A percentile compares a stretch with the other conserved stretches of the same genome.
These are phyloP conservation scores for Manis javanica DNA, from an alignment of 2,797 vertebrate species.

Conservation along the genomic window DNA sequence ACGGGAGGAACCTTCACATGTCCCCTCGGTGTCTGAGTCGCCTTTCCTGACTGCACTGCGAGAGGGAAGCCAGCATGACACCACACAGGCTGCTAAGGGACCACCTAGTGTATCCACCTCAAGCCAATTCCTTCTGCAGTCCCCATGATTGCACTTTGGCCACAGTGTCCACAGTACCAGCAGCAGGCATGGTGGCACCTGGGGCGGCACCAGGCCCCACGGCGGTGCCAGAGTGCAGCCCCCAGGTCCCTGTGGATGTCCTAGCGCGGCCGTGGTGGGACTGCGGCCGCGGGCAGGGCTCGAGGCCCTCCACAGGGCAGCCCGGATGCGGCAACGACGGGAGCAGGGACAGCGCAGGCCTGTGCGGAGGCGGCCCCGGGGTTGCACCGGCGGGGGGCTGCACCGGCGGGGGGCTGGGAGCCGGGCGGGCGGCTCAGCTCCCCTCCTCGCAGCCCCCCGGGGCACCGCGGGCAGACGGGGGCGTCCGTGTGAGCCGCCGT, in stretches of 20 bases:
- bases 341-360: no score
- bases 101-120: not conserved
- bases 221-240: not conserved
- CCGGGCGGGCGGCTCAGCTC: no score
- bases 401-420: no score
- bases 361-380: no score
- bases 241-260: not conserved
- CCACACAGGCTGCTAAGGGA: not conserved
- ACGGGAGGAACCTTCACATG: not conserved
- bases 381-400: no score
- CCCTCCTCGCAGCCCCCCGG: no score
- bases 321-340: fast-evolving
- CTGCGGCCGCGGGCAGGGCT: not conserved
- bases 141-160: not conserved
- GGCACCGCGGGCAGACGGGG: no score
- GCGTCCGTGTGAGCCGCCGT: no score
- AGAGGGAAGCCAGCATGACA: not conserved
- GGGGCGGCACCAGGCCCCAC: no score
- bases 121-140: not conserved
- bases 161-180: not conserved
- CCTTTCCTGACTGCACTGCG: not conserved
- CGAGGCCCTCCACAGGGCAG: no score
- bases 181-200: not conserved
- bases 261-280: not conserved
- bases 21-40: not conserved